Base-by-base conservation (phyloP, 2,888 invertebrate genomes). In the Endomychus coccineus region DNA sequence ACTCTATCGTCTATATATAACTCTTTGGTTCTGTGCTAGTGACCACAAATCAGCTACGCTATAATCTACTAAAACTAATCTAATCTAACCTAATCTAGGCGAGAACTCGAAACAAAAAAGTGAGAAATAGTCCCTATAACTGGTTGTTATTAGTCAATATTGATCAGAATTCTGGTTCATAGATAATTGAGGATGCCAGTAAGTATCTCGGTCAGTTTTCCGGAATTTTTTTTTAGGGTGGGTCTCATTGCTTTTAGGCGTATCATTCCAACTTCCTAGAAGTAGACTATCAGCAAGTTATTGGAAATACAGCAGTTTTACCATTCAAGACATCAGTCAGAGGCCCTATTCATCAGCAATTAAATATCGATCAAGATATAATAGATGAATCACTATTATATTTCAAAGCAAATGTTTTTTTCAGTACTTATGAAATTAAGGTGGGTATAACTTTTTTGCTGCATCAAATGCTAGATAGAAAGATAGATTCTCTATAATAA, bases 401-500 rank as follows among this genome's bases (percentile, higher is more conserved):
- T 66, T 99, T 99, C 68, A 97, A 95, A 71, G 96, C 98, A 1
- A 98, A 98, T 70, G 95, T 98, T 1, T 98, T 98, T 69, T 99
- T 98, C 66, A 80, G 96, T 50, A 96, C 94, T 19, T 98, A 96
- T 67, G 97, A 98, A 73, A 94, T 98, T 42, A 96, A 96, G 79
- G 91, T 90, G 68, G 51, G 35, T 40, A 10, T 10, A 22, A 19
- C 6, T 19, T 16, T 10, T 3, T 2, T n/a, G 10, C 7, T 2
- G 1, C 12, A n/a, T n/a, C n/a, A n/a, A n/a, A n/a, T n/a, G n/a
- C n/a, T n/a, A n/a, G n/a, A n/a, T n/a, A n/a, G n/a, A n/a, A n/a
- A n/a, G n/a, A n/a, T n/a, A n/a, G n/a, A n/a, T n/a, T n/a, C n/a
- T n/a, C n/a, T n/a, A n/a, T n/a, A n/a, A n/a, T n/a, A n/a, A n/a